Base-by-base conservation (phyloP, 2,888 invertebrate species). In the Torymus aiolomorphi region DNA sequence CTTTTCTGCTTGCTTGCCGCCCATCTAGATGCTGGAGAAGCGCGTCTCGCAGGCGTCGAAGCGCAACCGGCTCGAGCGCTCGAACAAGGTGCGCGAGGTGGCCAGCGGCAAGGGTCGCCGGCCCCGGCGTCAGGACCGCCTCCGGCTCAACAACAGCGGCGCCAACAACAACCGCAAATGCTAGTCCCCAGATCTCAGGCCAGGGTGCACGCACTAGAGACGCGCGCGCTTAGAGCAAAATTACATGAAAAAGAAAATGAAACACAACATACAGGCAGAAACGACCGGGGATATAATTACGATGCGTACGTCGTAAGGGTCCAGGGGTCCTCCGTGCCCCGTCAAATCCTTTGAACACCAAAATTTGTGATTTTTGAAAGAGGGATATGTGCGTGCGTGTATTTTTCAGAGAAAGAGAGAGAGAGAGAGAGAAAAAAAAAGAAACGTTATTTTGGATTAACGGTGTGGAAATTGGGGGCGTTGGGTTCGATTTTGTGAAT, bases 111-210 rank as follows among this genome's bases (percentile, higher is more conserved):
- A 92, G 83, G 90, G 91, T 85, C 91, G 92, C 82, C 91, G 92
- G 70, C 92, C 91, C 79, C 92, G 93, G 69, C 92, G 93, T 83
- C 91, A 92, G 81, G 93, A 93, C 83, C 92, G 92, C 84, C 91
- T 92, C 85, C 92, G 92, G 87, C 91, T 91, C 84, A 88, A 92
- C 84, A 91, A 92, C 86, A 93, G 93, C 85, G 92, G 93, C 83
- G 93, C 92, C 85, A 93, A 93, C 90, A 93, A 93, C 89, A 93
- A 93, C 87, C 93, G 93, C 89, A 93, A 93, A 91, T 92, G 92
- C 91, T 93, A 91, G 90, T 87, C 86, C 85, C 82, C 83, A 49
- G 86, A 87, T 88, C 87, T 87, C 87, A 87, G 86, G 85, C 84
- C 86, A 87, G 85, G 85, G 86, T 87, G 87, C 86, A 86, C 83